These are phyloP conservation scores for Ptilonorhynchus violaceus DNA, from an alignment of 2,113 vertebrate genomes.

Conservation along the genomic window DNA sequence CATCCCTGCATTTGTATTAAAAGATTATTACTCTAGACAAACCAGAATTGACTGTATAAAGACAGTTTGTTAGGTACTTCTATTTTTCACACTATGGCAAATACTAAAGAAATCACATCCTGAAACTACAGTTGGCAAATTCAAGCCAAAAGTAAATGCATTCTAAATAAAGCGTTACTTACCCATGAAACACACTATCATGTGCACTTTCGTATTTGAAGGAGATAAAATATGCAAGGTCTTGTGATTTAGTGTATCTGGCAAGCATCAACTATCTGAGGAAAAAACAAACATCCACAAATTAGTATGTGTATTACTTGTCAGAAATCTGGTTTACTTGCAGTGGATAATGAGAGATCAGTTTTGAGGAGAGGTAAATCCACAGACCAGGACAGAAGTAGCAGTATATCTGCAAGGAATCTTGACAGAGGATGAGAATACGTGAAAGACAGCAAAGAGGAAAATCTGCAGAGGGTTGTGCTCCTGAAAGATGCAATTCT, in stretches of 20 bases:
- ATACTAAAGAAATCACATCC: not conserved
- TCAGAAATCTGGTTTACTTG: not conserved
- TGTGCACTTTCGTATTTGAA: not conserved
- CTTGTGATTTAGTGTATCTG: not conserved
- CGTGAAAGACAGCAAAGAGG: not conserved
- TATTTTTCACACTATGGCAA: not conserved
- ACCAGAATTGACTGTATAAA: not conserved
- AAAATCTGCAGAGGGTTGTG: not conserved
- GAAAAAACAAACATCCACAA: not conserved
- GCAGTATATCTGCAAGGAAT: not conserved
- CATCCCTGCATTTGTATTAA: not conserved
- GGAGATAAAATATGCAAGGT: not conserved
- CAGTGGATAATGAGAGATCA: not conserved
- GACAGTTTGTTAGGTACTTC: not conserved
- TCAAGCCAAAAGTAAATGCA: not conserved
- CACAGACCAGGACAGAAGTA: not conserved
- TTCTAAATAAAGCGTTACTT: not conserved
- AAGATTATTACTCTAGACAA: not conserved
- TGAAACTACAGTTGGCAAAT: conserved; percentile 4
- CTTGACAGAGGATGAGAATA: not conserved
- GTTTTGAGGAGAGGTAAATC: not conserved
- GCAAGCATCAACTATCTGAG: not conserved
- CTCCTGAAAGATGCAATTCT: not conserved
- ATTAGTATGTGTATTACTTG: not conserved
- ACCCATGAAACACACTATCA: not conserved